phyloP scores from a whole-genome alignment of 2,888 invertebrate genomes.

The Agrochola litura region DNA sequence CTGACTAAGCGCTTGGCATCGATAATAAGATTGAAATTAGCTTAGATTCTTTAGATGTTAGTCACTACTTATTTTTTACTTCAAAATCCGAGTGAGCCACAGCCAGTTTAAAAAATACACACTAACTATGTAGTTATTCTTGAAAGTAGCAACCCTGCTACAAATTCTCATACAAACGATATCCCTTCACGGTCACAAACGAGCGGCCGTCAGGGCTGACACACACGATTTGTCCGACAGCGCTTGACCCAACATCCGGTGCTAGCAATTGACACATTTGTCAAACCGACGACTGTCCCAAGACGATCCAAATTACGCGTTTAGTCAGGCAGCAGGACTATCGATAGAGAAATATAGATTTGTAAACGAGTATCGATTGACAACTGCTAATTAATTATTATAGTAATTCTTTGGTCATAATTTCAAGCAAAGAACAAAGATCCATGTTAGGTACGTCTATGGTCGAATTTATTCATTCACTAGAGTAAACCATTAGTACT shows the following conservation, averaged over 20 bases:
- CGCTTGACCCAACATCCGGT: slow-evolving; percentile 78
- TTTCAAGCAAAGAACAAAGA: neutral
- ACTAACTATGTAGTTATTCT: neutral
- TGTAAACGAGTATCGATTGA: neutral
- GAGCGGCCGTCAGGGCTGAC: slow-evolving; percentile 75
- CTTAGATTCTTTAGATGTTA: neutral
- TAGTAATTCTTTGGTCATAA: neutral
- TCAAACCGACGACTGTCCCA: slow-evolving; percentile 74
- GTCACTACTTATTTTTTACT: neutral
- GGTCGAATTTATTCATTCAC: too few species aligned
- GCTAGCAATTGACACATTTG: slow-evolving; percentile 84
- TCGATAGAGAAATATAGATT: neutral
- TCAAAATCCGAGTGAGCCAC: neutral
- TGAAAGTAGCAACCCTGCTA: slow-evolving; percentile 48
- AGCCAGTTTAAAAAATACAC: accelerated
- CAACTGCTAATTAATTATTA: neutral
- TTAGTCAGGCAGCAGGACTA: slow-evolving; percentile 15
- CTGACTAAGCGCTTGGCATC: slow-evolving; percentile 14
- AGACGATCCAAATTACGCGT: slow-evolving; percentile 60
- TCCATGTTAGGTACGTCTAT: neutral
- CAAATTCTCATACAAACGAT: slow-evolving; percentile 58
- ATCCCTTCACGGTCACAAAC: slow-evolving; percentile 67
- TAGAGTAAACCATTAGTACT: neutral
- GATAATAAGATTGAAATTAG: slow-evolving; percentile 5
- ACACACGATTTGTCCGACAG: slow-evolving; percentile 77